Evolutionary conservation across 2,888 invertebrate species (phyloP), one percentile per base, ranked within the genome.

Genomic region (Papilio demoleus): DNA sequence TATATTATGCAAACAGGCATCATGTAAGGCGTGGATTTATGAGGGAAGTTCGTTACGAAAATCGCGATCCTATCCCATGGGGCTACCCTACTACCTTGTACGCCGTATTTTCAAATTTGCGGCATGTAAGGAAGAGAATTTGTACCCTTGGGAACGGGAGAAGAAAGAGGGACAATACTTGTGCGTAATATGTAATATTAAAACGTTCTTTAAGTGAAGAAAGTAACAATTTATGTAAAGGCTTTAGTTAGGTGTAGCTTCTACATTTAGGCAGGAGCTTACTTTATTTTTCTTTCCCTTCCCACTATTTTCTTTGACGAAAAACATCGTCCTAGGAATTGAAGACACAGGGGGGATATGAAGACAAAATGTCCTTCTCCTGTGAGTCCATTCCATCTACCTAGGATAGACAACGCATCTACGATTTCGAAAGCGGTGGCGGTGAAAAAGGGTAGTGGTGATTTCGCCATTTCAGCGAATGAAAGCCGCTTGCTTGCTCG

Each of bases 1-100:
- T 91, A 89, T 92, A 91, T 92, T 92, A 92, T 92, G 91, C 91
- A 92, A 92, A 92, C 90, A 88, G 86, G 90, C 88, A 91, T 92
- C 89, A 90, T 88, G 90, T 89, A 89, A 90, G 89, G 90, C 88
- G 86, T 86, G 87, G 90, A 92, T 92, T 91, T 92, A 92, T 90
- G 91, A 88, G 87, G 80, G 84, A 91, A 92, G 88, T 92, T 92
- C 85, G 86, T 85, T 83, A 84, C 77, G 85, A 84, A 87, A 86
- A 68, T 88, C 88, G 85, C 85, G 81, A 81, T 85, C 80, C 75
- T 75, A 80, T 79, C 88, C 84, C 83, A 72, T 70, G 75, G 60
- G 68, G 60, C 45, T 68, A 60, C 64, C 64, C 65, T 36, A 59
- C 65, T 61, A 71, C 70, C 53, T 63, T 42, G 63, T 63, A 60